Conservation (phyloP, 2,797 vertebrate genomes). For the Schizopygopsis malacanthus region DNA sequence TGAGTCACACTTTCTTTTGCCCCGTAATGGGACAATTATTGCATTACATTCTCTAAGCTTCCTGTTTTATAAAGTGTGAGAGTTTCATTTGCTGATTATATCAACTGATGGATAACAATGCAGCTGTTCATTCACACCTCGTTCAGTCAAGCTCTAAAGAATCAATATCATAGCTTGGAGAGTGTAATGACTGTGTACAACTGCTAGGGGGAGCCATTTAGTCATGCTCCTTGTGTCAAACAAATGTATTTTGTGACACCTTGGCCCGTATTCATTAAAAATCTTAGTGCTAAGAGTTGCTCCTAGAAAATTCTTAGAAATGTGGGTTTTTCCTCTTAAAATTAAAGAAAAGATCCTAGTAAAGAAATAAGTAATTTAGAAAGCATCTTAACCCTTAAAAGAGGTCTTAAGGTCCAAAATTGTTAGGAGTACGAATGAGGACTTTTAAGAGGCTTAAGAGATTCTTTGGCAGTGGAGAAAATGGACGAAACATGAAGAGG, state of each 20-base stretch:
- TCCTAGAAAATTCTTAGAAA: too few relatives aligned
- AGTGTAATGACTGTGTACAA: conserved; percentile 72
- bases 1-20: conserved; percentile 56
- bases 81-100: conserved; percentile 19
- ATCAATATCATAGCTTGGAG: neutral
- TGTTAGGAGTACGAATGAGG: too few relatives aligned
- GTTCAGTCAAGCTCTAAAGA: neutral
- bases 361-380: too few relatives aligned
- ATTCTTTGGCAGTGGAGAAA: too few relatives aligned
- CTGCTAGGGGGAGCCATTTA: conserved; percentile 84
- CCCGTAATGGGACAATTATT: conserved; percentile 44
- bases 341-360: too few relatives aligned
- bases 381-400: too few relatives aligned
- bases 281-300: too few relatives aligned
- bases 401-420: too few relatives aligned
- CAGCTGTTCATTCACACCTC: conserved; percentile 16
- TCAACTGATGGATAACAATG: neutral
- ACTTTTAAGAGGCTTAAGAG: too few relatives aligned
- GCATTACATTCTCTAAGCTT: conserved; percentile 42
- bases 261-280: too few relatives aligned
- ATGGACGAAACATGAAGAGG: too few relatives aligned
- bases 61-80: conserved; percentile 24
- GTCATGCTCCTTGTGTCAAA: conserved; percentile 51
- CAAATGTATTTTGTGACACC: neutral
- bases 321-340: too few relatives aligned